Evolutionary conservation across 2,113 vertebrate genomes (phyloP).

Genomic region (Zootoca vivipara): DNA sequence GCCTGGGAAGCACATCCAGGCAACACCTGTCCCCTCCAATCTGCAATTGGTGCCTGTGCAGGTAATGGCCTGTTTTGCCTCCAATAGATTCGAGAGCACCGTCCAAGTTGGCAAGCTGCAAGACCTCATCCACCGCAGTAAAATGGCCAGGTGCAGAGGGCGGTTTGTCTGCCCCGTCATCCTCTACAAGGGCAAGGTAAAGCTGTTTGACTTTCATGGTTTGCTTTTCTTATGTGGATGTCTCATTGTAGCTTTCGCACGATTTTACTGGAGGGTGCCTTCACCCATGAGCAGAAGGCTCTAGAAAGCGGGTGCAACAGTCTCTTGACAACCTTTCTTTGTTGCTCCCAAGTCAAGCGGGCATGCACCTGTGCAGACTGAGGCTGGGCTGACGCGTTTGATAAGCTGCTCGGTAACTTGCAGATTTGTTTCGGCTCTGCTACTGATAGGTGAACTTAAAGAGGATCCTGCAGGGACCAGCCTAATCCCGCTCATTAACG

Average conservation of each 20-base stretch:
- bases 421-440: not conserved
- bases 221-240: not conserved
- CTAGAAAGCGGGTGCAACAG: not conserved
- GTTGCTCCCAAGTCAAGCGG: not conserved
- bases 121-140: slow-evolving; percentile 94
- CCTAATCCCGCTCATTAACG: slow-evolving; percentile 14
- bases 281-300: not conserved
- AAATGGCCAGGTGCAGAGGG: slow-evolving; percentile 94
- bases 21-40: not conserved
- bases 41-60: not conserved
- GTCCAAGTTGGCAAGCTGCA: slow-evolving; percentile 92
- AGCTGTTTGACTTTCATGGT: not conserved
- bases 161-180: slow-evolving; percentile 97
- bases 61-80: not conserved
- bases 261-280: not conserved
- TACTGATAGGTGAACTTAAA: not conserved
- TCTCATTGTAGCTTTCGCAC: too few species aligned
- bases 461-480: fast-evolving
- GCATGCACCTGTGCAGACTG: not conserved
- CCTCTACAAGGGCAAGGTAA: slow-evolving; percentile 98
- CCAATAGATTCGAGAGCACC: slow-evolving; percentile 88
- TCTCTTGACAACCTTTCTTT: not conserved
- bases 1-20: not conserved
- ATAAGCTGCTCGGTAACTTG: not conserved
- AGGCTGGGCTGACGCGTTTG: not conserved